Evolutionary conservation across 2,797 vertebrate species (phyloP).

Genomic region (Lacerta viridis): DNA sequence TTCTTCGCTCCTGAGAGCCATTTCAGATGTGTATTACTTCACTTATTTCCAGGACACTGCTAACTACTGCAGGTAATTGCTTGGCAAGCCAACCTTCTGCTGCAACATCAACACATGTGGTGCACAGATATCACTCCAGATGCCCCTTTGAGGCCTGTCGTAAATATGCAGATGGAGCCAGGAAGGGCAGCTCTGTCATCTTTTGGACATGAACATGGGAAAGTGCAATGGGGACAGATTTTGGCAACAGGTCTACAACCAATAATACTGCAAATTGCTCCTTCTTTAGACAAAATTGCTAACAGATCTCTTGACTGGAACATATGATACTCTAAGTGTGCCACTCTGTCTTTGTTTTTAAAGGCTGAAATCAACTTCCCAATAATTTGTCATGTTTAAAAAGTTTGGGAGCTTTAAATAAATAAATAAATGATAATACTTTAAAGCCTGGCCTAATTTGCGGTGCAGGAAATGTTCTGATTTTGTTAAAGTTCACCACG

Average conservation of each 20-base stretch:
- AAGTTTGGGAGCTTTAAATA: neutral
- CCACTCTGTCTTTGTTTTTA: constrained; percentile 4
- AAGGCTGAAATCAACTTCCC: constrained; percentile 31
- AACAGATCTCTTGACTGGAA: constrained; percentile 38
- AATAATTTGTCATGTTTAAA: neutral
- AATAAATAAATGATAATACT: neutral
- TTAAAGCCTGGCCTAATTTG: neutral
- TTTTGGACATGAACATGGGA: constrained; percentile 47
- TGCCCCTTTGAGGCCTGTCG: constrained; percentile 54
- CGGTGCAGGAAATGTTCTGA: neutral
- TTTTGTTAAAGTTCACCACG: neutral
- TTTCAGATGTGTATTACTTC: neutral
- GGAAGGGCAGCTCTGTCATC: constrained; percentile 36
- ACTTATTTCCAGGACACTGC: neutral
- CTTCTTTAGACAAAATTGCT: constrained; percentile 52
- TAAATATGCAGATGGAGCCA: constrained; percentile 59
- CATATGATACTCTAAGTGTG: constrained; percentile 28
- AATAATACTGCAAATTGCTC: constrained; percentile 17
- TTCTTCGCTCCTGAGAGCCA: constrained; percentile 3
- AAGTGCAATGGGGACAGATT: constrained; percentile 58
- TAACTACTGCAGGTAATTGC: constrained; percentile 51
- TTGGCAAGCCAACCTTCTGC: neutral
- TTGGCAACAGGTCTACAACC: constrained; percentile 53
- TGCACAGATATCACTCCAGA: constrained; percentile 56
- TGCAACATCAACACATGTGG: constrained; percentile 59